Evolutionary conservation across 2,113 vertebrate species (phyloP), one percentile per base, ranked within the genome.

Genomic region (Candoia aspera): DNA sequence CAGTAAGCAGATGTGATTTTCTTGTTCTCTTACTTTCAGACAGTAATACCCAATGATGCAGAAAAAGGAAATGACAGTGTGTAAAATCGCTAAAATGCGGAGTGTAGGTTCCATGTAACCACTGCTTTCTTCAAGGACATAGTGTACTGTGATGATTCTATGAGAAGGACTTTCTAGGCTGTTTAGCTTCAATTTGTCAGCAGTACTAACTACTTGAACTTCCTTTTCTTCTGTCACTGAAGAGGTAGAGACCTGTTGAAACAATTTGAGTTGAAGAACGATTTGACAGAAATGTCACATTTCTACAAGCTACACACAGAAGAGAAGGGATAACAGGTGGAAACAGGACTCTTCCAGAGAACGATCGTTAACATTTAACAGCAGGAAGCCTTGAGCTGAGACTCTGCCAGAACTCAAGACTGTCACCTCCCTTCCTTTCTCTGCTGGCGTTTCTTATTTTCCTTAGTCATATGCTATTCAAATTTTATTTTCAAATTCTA

Each of bases 41-140:
- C 99, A 99, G 95, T 99, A 99, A 97, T 99, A 99, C 24, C 99
- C 99, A 53, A 99, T 99, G 97, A 99, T 99, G 95, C 99, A 99
- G 97, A 99, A 99, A 97, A 99, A 99, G 42, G 99, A 99, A 95
- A 99, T 99, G 96, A 99, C 97, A 0, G 99, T 99, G 95, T 99
- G 99, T 2, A 99, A 96, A 90, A 99, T 95, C 15, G 99, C 99
- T 91, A 99, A 95, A 97, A 99, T 99, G 4, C 99, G 96, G 87
- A 99, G 95, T 0, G 98, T 98, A 90, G 99, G 99, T 95, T 99
- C 99, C 99, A 99, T 99, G 97, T 99, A 99, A 19, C 99, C 99
- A 6, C 98, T 99, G 97, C 99, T 99, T 96, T 99, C 99, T 96
- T 99, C 98, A 92, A 99, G 96, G 3, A 99, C 99, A 0, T 99